phyloP scores from a whole-genome alignment of 2,113 vertebrate genomes.

The Ictalurus punctatus region DNA sequence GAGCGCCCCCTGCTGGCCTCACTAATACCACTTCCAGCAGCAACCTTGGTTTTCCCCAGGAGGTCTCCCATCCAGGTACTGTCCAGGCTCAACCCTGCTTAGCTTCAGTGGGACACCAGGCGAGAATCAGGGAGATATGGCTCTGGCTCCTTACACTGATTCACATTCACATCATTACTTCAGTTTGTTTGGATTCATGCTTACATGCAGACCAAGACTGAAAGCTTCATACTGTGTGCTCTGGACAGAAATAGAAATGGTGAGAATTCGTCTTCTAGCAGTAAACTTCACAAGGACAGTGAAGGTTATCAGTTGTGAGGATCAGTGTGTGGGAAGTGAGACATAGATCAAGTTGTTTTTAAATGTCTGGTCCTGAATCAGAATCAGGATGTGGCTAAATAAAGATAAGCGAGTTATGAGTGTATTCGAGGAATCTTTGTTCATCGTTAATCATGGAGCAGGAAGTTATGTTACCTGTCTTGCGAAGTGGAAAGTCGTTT shows the following conservation, averaged over 20 bases:
- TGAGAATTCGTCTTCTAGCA: neutral
- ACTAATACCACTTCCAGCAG: too few species aligned
- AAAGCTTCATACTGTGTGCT: constrained; percentile 8
- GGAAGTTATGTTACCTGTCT: constrained; percentile 81
- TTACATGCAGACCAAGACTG: neutral
- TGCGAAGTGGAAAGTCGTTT: constrained; percentile 96
- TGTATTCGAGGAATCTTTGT: neutral
- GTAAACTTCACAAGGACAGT: neutral
- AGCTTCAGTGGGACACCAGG: too few species aligned
- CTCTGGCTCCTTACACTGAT: neutral
- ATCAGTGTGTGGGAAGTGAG: constrained; percentile 17
- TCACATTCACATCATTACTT: constrained; percentile 19
- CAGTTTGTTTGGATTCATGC: constrained; percentile 24
- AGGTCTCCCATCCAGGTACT: too few species aligned
- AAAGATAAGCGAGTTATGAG: neutral
- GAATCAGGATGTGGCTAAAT: neutral
- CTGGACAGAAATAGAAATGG: neutral
- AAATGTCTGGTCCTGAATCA: constrained; percentile 13
- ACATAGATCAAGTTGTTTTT: neutral
- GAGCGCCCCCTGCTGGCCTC: too few species aligned
- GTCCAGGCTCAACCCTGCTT: too few species aligned
- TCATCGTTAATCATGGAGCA: neutral
- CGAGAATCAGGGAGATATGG: too few species aligned
- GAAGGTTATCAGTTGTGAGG: neutral
- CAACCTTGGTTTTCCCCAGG: too few species aligned